phyloP scores from a whole-genome alignment of 2,113 vertebrate genomes.

The Dolichotis patagonum region DNA sequence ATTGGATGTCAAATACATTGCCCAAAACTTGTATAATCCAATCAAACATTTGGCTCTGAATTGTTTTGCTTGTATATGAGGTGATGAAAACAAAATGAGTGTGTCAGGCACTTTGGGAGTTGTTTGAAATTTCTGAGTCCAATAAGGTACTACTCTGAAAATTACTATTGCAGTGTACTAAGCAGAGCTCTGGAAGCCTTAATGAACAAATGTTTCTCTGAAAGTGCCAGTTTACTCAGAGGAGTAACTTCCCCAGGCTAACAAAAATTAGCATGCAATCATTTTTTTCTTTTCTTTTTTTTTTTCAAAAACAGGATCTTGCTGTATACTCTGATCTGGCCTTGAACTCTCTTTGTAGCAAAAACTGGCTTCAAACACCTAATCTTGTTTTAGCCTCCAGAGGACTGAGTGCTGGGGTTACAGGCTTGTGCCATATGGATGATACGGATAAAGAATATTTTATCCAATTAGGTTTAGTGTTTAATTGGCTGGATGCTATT shows the following conservation, averaged over 20 bases:
- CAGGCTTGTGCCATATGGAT: background rate
- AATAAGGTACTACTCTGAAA: constrained; percentile 34
- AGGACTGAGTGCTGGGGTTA: background rate
- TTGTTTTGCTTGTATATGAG: constrained; percentile 63
- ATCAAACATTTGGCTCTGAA: constrained; percentile 60
- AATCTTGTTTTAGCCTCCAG: background rate
- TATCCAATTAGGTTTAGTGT: constrained; percentile 12
- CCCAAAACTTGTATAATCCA: constrained; percentile 53
- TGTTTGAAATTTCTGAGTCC: constrained; percentile 69
- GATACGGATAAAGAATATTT: constrained; percentile 27
- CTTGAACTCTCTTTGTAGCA: background rate
- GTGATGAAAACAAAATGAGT: constrained; percentile 73
- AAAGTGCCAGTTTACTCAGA: constrained; percentile 58
- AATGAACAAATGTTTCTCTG: constrained; percentile 60
- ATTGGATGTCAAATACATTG: constrained; percentile 33
- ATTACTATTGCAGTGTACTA: constrained; percentile 48
- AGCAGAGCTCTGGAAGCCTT: constrained; percentile 38
- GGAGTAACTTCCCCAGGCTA: constrained; percentile 57
- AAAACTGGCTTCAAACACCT: background rate
- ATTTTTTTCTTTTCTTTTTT: background rate
- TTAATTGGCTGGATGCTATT: constrained; percentile 30
- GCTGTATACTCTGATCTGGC: background rate
- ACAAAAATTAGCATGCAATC: constrained; percentile 54
- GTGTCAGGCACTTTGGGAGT: constrained; percentile 65
- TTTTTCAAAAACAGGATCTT: background rate